Conservation (phyloP, 2,113 vertebrate genomes). For the Mohoua ochrocephala region DNA sequence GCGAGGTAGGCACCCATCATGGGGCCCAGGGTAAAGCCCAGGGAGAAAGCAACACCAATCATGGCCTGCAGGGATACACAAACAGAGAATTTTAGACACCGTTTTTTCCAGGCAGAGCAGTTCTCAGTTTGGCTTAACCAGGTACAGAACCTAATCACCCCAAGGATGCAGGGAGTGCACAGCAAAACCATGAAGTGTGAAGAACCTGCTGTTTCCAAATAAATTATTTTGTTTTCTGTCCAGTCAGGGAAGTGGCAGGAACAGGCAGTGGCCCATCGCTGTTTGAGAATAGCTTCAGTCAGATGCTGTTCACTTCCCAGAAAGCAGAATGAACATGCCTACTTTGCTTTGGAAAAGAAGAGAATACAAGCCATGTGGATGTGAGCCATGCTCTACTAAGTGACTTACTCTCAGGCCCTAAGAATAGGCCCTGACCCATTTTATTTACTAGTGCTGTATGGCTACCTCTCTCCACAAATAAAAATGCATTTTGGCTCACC, state of each 20-base stretch:
- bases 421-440: not conserved
- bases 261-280: not conserved
- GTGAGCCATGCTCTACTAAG: not conserved
- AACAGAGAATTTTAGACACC: not conserved
- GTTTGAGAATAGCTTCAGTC: not conserved
- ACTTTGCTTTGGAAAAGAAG: not conserved
- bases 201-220: not conserved
- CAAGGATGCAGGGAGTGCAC: not conserved
- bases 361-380: not conserved
- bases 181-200: not conserved
- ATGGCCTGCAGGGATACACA: slow-evolving; percentile 77
- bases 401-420: not conserved
- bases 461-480: not conserved
- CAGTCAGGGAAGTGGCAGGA: not conserved
- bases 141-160: not conserved
- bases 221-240: not conserved
- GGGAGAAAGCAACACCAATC: slow-evolving; percentile 92
- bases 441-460: not conserved
- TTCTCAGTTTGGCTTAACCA: not conserved
- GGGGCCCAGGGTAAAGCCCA: slow-evolving; percentile 93
- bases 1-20: slow-evolving; percentile 90
- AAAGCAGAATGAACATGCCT: not conserved
- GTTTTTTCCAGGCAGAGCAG: not conserved
- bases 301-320: not conserved
- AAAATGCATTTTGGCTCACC: not conserved